phyloP scores from a whole-genome alignment of 2,888 invertebrate genomes.

The Theodoxus fluviatilis region DNA sequence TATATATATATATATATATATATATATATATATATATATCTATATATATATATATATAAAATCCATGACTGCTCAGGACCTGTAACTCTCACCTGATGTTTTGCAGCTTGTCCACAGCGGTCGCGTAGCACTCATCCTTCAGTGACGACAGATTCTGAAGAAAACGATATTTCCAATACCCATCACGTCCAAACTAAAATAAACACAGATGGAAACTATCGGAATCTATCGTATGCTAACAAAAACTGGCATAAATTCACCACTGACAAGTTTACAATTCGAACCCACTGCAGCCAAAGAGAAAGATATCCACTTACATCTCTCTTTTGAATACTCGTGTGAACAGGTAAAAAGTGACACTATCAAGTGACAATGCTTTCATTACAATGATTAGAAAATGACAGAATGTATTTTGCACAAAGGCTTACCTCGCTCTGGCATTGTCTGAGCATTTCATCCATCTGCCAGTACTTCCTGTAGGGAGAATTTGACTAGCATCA shows the following conservation, averaged over 20 bases:
- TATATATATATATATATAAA: no score
- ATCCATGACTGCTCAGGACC: no score
- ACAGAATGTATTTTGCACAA: background rate
- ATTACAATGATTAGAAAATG: background rate
- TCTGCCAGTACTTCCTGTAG: conserved; percentile 77
- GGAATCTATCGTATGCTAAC: no score
- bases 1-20: no score
- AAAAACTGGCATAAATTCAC: no score
- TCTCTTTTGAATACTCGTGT: no score
- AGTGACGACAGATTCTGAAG: conserved; percentile 60
- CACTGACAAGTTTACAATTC: no score
- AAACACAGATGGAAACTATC: no score
- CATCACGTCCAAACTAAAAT: no score
- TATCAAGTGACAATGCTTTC: background rate
- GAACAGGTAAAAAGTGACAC: background rate
- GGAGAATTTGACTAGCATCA: conserved; percentile 27
- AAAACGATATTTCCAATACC: conserved; percentile 5
- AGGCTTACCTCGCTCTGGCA: conserved; percentile 43
- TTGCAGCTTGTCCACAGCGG: conserved; percentile 79
- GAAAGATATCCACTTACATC: no score
- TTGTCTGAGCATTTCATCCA: conserved; percentile 63
- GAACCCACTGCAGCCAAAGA: background rate
- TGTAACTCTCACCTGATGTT: conserved; percentile 72
- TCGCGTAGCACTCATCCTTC: conserved; percentile 69
- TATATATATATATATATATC: no score